Base-by-base conservation (phyloP, 2,888 invertebrate species). In the Sepioteuthis lessoniana region DNA sequence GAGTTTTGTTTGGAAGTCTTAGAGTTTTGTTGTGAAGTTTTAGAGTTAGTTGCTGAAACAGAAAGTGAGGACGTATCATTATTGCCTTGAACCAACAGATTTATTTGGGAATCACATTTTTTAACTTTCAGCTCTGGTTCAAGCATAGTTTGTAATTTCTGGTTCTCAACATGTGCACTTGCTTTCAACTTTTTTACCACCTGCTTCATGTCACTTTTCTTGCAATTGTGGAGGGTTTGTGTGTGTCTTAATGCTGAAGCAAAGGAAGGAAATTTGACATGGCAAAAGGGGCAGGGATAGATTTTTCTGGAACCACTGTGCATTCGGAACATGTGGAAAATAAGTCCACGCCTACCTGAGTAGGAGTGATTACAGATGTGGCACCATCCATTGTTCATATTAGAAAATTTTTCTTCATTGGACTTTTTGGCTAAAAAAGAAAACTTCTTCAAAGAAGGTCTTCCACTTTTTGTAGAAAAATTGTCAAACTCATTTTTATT, bases 281-380 rank as follows among this genome's bases (percentile, higher is more conserved):
- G 13, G 76, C 98, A 98, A 95, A 98, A 98, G 0, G 98, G 98
- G 96, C 99, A 99, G 1, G 98, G 98, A 96, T 98, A 98, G 60
- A 98, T 98, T 93, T 98, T 97, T 92, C 98, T 97, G 94, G 98
- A 98, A 90, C 98, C 97, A 93, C 98, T 98, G 97, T 98, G 98
- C 97, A 98, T 98, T 95, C 98, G 98, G 97, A 98, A 98, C 97
- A 98, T 98, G 96, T 98, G 98, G 96, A 98, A 98, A 94, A 98
- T 98, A 47, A 98, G 97, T 76, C 76, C 76, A 76, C 76, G 76
- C n/a, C n/a, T 76, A 16, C 76, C 76, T 4, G 76, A 76, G n/a
- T 76, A 76, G 76, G 76, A 76, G 76, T 76, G 76, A 35, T 76
- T 76, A n/a, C 76, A 76, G 19, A 76, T 76, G 76, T 35, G 76